phyloP scores from a whole-genome alignment of 1,140 invertebrate genomes.

The Amphibalanus amphitrite region DNA sequence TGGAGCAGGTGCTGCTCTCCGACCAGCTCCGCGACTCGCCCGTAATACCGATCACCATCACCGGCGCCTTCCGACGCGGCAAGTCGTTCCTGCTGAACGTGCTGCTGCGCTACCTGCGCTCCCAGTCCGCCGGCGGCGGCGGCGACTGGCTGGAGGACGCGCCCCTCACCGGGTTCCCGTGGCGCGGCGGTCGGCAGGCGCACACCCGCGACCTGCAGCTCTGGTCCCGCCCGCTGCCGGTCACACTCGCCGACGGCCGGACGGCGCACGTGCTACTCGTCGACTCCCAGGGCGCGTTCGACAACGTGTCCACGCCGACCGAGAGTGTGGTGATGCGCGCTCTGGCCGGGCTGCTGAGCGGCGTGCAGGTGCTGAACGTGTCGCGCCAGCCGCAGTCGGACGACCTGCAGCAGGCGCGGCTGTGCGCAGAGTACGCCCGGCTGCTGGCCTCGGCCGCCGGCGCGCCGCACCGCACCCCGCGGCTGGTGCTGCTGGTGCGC shows the following conservation, averaged over 20 bases:
- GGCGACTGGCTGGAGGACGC: background rate
- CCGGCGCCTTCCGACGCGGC: background rate
- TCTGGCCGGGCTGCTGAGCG: conserved; percentile 11
- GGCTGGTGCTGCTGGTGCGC: background rate
- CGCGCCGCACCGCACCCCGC: too few species aligned
- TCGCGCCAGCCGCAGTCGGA: background rate
- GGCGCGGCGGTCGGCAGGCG: too few species aligned
- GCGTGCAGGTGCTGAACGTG: conserved; percentile 10
- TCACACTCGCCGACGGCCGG: background rate
- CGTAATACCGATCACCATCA: background rate
- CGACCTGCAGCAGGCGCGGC: background rate
- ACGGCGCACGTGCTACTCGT: background rate
- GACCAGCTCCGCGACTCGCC: background rate
- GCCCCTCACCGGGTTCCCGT: background rate
- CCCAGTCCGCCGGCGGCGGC: too few species aligned
- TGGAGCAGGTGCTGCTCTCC: background rate
- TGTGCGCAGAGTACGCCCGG: background rate
- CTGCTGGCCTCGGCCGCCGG: background rate
- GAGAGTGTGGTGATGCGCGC: background rate
- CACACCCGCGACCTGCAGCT: background rate
- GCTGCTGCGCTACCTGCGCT: background rate
- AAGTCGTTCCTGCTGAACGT: background rate
- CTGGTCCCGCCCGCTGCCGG: background rate
- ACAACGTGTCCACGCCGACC: background rate
- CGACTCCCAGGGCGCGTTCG: background rate